These are phyloP conservation scores for Columbina picui DNA, from an alignment of 2,113 vertebrate genomes.

Conservation along the genomic window DNA sequence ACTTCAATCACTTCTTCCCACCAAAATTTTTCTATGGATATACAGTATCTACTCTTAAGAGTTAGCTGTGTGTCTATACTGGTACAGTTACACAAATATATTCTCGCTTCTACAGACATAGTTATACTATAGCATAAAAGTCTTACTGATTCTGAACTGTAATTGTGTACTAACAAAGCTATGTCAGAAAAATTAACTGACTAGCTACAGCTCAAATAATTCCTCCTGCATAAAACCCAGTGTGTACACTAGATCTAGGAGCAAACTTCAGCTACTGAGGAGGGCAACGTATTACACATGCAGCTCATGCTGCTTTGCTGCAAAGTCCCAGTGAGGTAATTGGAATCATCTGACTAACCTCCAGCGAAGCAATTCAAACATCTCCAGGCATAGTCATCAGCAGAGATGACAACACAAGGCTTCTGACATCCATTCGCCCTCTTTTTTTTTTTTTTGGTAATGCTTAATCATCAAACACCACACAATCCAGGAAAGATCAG, in stretches of 20 bases:
- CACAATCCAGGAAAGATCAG: not conserved
- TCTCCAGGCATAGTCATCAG: not conserved
- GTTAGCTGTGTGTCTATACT: not conserved
- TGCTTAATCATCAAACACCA: slow-evolving; percentile 24
- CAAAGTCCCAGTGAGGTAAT: not conserved
- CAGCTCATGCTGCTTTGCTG: not conserved
- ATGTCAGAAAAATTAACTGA: not conserved
- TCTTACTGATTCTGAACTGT: not conserved
- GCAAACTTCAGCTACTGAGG: not conserved
- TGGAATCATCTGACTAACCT: slow-evolving; percentile 23
- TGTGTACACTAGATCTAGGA: not conserved
- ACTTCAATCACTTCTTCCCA: not conserved
- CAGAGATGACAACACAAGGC: not conserved
- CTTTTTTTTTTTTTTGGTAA: not conserved
- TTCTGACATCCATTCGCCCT: not conserved
- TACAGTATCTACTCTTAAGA: not conserved
- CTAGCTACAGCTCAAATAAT: not conserved
- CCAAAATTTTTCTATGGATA: not conserved
- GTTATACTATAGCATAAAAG: not conserved
- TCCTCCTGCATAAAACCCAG: not conserved
- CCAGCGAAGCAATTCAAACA: slow-evolving; percentile 46
- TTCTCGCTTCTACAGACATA: not conserved
- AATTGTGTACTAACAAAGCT: not conserved
- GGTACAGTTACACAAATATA: fast-evolving
- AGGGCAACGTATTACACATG: not conserved